Evolutionary conservation across 2,888 invertebrate species (phyloP), one percentile per base, ranked within the genome.

Genomic region (Eueremaeus valkanovi): DNA sequence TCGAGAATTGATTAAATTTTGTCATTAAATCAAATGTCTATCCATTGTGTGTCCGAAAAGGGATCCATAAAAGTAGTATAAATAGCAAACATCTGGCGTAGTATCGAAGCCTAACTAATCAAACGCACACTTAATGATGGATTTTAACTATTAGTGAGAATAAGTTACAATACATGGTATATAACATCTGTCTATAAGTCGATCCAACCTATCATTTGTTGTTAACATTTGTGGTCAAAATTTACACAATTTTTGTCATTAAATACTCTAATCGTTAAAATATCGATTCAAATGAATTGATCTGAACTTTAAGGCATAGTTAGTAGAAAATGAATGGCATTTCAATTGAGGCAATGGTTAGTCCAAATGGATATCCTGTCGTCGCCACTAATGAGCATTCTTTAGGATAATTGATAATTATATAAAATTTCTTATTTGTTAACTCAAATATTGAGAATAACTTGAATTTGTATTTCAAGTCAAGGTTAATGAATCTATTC

Each of bases 101-200:
- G 6, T 8, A 55, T 24, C 27, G 9, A 55, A 55, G n/a, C 29
- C 6, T 8, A 36, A 63, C 63, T 63, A 63, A 63, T 63, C 63
- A 63, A 63, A 63, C 63, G 9, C 63, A 63, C 21, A 18, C 33
- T 18, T 63, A 63, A 63, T 63, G 63, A 63, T 63, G 33, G 63
- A 63, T 63, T n/a, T n/a, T 2, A 33, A n/a, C 2, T 63, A n/a
- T 31, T 63, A 3, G 21, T 24, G 18, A 13, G 24, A 36, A n/a
- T n/a, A n/a, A n/a, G n/a, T n/a, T n/a, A n/a, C n/a, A 27, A 24
- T 24, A 63, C 31, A 8, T 16, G 21, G 29, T n/a, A 21, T n/a
- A n/a, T n/a, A 63, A 63, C 63, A 63, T 31, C 63, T 63, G 63
- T 36, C 63, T 63, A 8, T 63, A 29, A 33, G 13, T 24, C 9